Evolutionary conservation across 1,140 invertebrate species (phyloP), one percentile per base, ranked within the genome.

Genomic region (Cydia amplana): DNA sequence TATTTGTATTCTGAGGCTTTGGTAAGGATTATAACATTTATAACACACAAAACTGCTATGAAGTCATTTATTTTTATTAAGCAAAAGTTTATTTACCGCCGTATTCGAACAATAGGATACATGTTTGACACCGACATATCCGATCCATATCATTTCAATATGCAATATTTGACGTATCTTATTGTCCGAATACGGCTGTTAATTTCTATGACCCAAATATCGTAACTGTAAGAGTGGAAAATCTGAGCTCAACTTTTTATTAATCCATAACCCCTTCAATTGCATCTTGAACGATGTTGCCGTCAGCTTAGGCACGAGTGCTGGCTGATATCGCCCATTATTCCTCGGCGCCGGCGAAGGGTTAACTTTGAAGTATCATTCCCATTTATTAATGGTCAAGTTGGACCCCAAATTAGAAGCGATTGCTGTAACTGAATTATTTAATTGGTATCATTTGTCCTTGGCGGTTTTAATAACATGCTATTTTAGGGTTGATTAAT

Each of bases 331-430:
- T 83, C 85, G 80, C 87, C 86, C 88, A 90, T 91, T 89, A 89
- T 85, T 82, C 82, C 67, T 77, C 77, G 51, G 32, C 1, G 32
- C 5, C 73, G 65, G 63, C n/a, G n/a, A 81, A 88, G 90, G 90
- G 89, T 92, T 90, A 91, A 92, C 85, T 92, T 86, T 92, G 89
- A 90, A 92, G 90, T 92, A 92, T 92, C 88, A 90, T 90, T 90
- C 84, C 88, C 85, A 87, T 91, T 92, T 90, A 92, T 90, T 89
- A 92, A 90, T 90, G 90, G 90, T 92, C 90, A 92, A 92, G 88
- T 92, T 88, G 78, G 73, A 77, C 81, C 80, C 83, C 85, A 81
- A 84, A 87, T 90, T 89, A 82, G 84, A 89, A 87, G 81, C 85
- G 90, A 90, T 89, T 85, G 84, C 84, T 81, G 78, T 84, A 85